Evolutionary conservation across 1,140 invertebrate genomes (phyloP).

Genomic region (Centruroides sculpturatus): DNA sequence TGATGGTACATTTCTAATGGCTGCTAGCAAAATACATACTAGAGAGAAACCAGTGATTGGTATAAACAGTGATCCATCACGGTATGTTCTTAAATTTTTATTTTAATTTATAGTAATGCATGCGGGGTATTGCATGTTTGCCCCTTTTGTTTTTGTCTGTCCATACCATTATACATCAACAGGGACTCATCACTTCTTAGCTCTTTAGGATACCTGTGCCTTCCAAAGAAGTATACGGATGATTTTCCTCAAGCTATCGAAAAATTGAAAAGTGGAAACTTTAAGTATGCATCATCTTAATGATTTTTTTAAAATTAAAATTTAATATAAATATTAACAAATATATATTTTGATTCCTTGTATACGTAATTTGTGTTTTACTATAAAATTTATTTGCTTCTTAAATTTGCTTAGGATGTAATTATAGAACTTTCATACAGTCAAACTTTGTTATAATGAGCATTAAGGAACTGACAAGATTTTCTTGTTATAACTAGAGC

Average conservation of each 20-base stretch:
- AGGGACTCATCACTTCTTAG: slow-evolving; percentile 26
- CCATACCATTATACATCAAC: not conserved
- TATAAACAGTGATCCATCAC: slow-evolving; percentile 89
- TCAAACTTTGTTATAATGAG: too few relatives aligned
- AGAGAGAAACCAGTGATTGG: slow-evolving; percentile 80
- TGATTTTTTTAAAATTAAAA: too few relatives aligned
- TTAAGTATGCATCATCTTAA: slow-evolving; percentile 23
- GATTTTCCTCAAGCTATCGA: slow-evolving; percentile 53
- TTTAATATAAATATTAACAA: too few relatives aligned
- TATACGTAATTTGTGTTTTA: too few relatives aligned
- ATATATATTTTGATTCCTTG: too few relatives aligned
- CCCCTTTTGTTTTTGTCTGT: too few relatives aligned
- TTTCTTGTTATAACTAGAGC: too few relatives aligned
- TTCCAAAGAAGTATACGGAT: slow-evolving; percentile 56
- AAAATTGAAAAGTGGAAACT: slow-evolving; percentile 48
- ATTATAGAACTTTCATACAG: too few relatives aligned
- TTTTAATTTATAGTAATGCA: not conserved
- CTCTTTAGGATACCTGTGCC: slow-evolving; percentile 83
- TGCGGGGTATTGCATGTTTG: not conserved
- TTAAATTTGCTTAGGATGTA: too few relatives aligned
- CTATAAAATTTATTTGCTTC: too few relatives aligned
- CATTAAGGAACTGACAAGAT: too few relatives aligned
- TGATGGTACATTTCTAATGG: slow-evolving; percentile 93
- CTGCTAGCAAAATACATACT: slow-evolving; percentile 62
- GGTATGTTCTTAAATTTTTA: slow-evolving; percentile 22